Base-by-base conservation (phyloP, 2,797 vertebrate species). In the Smutsia temminckii region DNA sequence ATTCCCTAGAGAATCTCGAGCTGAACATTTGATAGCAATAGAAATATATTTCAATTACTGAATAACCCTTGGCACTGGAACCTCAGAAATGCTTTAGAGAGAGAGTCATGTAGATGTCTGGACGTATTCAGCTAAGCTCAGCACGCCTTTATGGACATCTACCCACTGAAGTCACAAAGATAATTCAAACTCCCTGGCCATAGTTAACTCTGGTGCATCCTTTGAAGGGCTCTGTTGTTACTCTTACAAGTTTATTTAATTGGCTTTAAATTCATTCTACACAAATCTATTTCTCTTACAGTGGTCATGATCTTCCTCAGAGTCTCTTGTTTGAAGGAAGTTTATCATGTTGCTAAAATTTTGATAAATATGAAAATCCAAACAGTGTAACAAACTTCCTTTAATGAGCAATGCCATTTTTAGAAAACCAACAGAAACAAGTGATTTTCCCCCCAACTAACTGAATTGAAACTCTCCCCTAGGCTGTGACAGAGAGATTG, bases 261-360 rank as follows among this genome's bases (percentile, higher is more conserved):
- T 94, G 72, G 37, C 79, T 93, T 93, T 88, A 85, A 94, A 95
- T 96, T 96, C 89, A 95, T 97, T 95, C n/a, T 77, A 6, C 21
- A 84, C 57, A n/a, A 13, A 77, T 66, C 61, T 83, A 64, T 63
- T 94, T 66, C 75, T 37, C 23, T 90, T 95, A 46, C 0, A n/a
- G 23, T 78, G 57, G 40, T 95, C 92, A 46, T 68, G 71, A 93
- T 55, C 34, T 20, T 94, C 96, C 84, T 69, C 27, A 77, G 34
- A 88, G 18, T 80, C 21, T 93, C 79, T 57, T 55, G 5, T 91
- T 88, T 85, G 25, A 61, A 85, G n/a, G 61, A 51, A 66, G 51
- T 89, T 71, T 71, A 68, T 79, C 85, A 84, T 84, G 10, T 79
- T 74, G 46, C 32, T 61, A 46, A 69, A 69, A 1, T 29, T 89